Base-by-base conservation (phyloP, 2,113 vertebrate genomes). In the Podocnemis expansa region DNA sequence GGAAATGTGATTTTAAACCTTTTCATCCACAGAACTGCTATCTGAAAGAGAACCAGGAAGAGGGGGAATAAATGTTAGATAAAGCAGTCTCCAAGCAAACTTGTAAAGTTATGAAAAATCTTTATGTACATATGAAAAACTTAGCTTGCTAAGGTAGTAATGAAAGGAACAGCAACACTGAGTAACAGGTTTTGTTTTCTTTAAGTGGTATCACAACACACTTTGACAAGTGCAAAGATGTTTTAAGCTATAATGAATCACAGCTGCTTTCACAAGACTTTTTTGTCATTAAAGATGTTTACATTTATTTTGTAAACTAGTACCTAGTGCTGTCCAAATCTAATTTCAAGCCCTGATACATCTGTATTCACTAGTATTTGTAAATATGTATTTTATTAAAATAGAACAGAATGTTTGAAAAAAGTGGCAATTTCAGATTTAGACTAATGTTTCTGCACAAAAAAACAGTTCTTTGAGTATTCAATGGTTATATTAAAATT, bases 1-100 rank as follows among this genome's bases (percentile, higher is more conserved):
- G 93, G 84, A 97, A 98, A 98, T 21, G 58, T 97, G 98, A 98
- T 97, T 98, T 95, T 96, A 98, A 99, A 99, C 99, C 99, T 99
- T 99, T 98, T 99, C 98, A 97, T 99, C 99, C 99, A 99, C 98
- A 99, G 98, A 98, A 98, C 93, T 97, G 99, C 97, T 99, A 97
- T 99, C 99, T 99, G 99, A 98, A 99, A 98, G 93, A 99, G 98
- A 98, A 98, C 97, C 97, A 88, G 98, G 98, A 98, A 99, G 96
- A 99, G 98, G 94, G 98, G 94, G 93, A 94, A 97, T 97, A 97
- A 16, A 96, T 82, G 96, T 99, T 98, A 99, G 98, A 98, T 87
- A 97, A 89, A 94, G 73, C n/a, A 88, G 82, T 86, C 92, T 95
- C 90, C 85, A 89, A 89, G 88, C 90, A 93, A 93, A 80, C 49